Percentiles rank a stretch among this genome's conserved stretches.
These are phyloP conservation scores for Lepidurus couesii DNA, from an alignment of 1,140 invertebrate species.

Conservation along the genomic window DNA sequence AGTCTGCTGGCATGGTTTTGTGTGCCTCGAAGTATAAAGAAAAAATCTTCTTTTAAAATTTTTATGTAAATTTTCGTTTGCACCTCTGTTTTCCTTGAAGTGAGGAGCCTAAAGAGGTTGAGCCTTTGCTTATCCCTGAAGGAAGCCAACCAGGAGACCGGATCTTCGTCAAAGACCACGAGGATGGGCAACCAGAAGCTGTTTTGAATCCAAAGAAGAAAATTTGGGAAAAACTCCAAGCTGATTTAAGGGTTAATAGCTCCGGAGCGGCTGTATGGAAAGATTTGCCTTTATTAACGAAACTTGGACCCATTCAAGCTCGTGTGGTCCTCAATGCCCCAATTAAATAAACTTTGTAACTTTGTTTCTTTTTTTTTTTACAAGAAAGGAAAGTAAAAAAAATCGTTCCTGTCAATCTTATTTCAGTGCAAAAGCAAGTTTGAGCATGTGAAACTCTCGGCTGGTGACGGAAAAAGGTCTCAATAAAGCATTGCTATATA, in stretches of 20 bases:
- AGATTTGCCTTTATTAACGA: background rate
- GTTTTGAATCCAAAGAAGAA: constrained; percentile 96
- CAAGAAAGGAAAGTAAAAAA: background rate
- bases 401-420: too few species aligned
- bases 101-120: constrained; percentile 61
- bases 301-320: background rate
- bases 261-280: constrained; percentile 17
- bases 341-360: background rate
- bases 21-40: constrained; percentile 69
- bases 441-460: too few species aligned
- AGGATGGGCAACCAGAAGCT: constrained; percentile 69
- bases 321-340: background rate
- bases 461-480: too few species aligned
- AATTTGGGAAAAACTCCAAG: constrained; percentile 87
- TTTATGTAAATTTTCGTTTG: background rate
- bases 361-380: background rate
- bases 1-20: constrained; percentile 83
- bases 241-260: constrained; percentile 39
- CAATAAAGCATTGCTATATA: too few species aligned
- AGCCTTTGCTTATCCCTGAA: constrained; percentile 70
- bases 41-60: constrained; percentile 40
- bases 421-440: too few species aligned
- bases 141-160: constrained; percentile 69
- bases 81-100: constrained; percentile 39
- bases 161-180: constrained; percentile 74